Evolutionary conservation across 2,888 invertebrate genomes (phyloP), one percentile per base, ranked within the genome.

Genomic region (Odontocerum albicorne): DNA sequence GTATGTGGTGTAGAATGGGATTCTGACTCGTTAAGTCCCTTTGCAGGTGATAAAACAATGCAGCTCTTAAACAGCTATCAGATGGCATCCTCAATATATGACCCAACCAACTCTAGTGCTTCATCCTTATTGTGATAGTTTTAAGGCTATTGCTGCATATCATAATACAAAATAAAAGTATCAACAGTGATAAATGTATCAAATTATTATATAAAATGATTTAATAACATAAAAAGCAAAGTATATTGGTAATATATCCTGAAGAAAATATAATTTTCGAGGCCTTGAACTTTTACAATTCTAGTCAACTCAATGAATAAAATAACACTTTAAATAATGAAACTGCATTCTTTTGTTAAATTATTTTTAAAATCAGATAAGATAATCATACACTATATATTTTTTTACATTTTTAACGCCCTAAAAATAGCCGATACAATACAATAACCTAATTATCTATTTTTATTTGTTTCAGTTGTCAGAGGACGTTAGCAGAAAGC

Each of bases 401-500:
- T n/a, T n/a, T n/a, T n/a, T n/a, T n/a, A n/a, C n/a, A n/a, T n/a
- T n/a, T n/a, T n/a, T n/a, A n/a, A n/a, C n/a, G n/a, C n/a, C n/a
- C n/a, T n/a, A n/a, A n/a, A n/a, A n/a, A n/a, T n/a, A n/a, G n/a
- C n/a, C n/a, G n/a, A n/a, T n/a, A n/a, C n/a, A n/a, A n/a, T n/a
- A n/a, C n/a, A n/a, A n/a, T n/a, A n/a, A 13, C 6, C 3, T 21
- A 36, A 35, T 46, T 31, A 31, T 27, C 7, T 10, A 12, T 39
- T 50, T 45, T 64, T 63, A 64, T 70, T 71, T 67, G 71, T 79
- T 78, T 17, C 81, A 93, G 95, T 76, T 94, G 54, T 88, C 91
- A 46, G 96, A 96, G 66, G 92, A 92, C 67, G 92, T 96, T 31
- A 80, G 85, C 62, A 85, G 90, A 65, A 91, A 92, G 68, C 92